A percentile compares a stretch with the other conserved stretches of the same genome.
Conservation (phyloP, 1,140 invertebrate genomes). For the Drosophila sproati region DNA sequence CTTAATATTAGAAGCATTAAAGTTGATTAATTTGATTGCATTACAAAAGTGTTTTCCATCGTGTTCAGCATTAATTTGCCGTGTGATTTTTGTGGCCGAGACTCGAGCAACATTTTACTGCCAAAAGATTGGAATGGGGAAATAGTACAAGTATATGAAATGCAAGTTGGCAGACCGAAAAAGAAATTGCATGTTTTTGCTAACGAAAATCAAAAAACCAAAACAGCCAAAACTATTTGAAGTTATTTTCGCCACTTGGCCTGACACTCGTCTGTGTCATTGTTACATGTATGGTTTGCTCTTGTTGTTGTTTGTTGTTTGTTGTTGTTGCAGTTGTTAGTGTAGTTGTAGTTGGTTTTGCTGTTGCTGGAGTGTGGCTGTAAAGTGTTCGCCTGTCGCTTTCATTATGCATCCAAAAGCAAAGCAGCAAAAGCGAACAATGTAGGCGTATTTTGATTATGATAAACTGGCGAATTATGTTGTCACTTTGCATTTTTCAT, state of each 20-base stretch:
- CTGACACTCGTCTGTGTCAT: constrained; percentile 79
- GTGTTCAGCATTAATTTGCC: constrained; percentile 77
- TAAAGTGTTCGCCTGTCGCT: constrained; percentile 72
- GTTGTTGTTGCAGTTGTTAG: constrained; percentile 17
- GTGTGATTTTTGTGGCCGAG: constrained; percentile 53
- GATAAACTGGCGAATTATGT: constrained; percentile 84
- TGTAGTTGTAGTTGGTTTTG: constrained; percentile 36
- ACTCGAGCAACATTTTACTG: constrained; percentile 41
- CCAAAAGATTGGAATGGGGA: constrained; percentile 43
- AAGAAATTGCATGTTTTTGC: constrained; percentile 56
- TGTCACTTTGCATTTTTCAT: constrained; percentile 84
- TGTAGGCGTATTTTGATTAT: constrained; percentile 84
- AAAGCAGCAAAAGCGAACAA: constrained; percentile 42
- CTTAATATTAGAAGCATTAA: constrained; percentile 52
- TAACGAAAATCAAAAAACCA: constrained; percentile 14
- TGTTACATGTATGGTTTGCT: constrained; percentile 52
- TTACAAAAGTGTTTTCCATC: constrained; percentile 66
- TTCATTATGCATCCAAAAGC: constrained; percentile 55
- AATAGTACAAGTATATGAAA: constrained; percentile 38
- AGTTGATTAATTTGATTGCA: constrained; percentile 67
- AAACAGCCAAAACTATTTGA: constrained; percentile 67
- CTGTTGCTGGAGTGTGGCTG: constrained; percentile 56
- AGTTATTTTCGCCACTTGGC: constrained; percentile 78
- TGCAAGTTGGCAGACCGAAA: constrained; percentile 54
- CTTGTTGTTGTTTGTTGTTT: constrained; percentile 23